Base-by-base conservation (phyloP, 2,888 invertebrate genomes). In the Norana najaformis region DNA sequence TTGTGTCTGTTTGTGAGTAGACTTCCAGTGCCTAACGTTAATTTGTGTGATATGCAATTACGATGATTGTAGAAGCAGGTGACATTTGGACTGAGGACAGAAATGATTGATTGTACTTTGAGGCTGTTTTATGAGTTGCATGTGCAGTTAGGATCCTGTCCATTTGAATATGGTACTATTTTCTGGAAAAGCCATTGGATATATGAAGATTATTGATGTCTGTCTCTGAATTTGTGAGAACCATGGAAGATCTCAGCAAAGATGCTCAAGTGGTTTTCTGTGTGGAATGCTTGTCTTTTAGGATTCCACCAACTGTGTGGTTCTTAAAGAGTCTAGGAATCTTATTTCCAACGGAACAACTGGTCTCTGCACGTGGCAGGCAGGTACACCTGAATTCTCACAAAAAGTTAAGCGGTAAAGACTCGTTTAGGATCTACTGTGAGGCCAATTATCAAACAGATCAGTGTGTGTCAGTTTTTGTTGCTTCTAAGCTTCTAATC, bases 311-410 rank as follows among this genome's bases (percentile, higher is more conserved):
- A 36, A 88, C 69, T 88, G 88, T 88, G 39, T 90, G 23, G 69
- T 88, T 11, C 69, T 90, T n/a, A 88, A 89, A 90, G 90, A 90
- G 53, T 90, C 90, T 11, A 14, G 69, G 47, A 90, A 88, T 88
- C 37, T 90, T 41, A 53, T 90, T 36, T 90, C 90, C 16, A 90
- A 90, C 69, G 90, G 90, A 53, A 90, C 90, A n/a, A 90, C 90
- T 30, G 90, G 90, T 38, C 82, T 90, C 8, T 90, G 88, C 34
- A 88, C 90, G 3, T 90, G 90, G 90, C 90, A 90, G 88, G 90
- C 83, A 35, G 16, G 41, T 90, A 41, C 16, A 47, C 23, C 20
- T 18, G 13, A 18, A 47, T 47, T 23, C 20, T 47, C 47, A 47
- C 23, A 23, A n/a, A 11, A 30, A 69, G 69, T 69, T 3, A 69